Base-by-base conservation (phyloP, 30 jellyfish, hydroid and myxozoan genomes). In the Clytia hemisphaerica region DNA sequence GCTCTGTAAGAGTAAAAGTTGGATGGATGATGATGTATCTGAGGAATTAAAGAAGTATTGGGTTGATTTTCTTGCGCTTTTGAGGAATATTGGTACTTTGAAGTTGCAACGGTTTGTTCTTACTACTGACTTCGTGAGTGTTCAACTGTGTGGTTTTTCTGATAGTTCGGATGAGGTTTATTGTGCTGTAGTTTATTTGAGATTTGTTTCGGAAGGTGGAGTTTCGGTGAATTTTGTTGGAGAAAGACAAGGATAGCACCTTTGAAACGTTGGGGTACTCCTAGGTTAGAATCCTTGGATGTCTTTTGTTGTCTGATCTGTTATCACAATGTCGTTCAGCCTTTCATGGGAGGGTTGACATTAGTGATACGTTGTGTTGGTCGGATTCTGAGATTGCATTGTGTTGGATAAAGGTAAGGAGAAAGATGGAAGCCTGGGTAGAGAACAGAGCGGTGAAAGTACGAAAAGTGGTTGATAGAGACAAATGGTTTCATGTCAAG, bases 241-340 rank as follows among this genome's bases (percentile, higher is more conserved):
- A 1, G 71, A 16, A 84, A 84, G 36, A 58, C 93, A 2, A 84
- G 64, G 69, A 89, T 84, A 0, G 40, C 78, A 51, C 95, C 87
- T 49, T 37, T 84, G 49, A 76, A 77, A 71, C 16, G 25, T 28
- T 82, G 55, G 42, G 35, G 79, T 36, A 77, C 69, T 21, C 88
- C 95, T 25, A 66, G 88, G 26, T 73, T 77, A 15, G 95, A 84
- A 51, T 49, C 69, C 47, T 75, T 84, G 93, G 88, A 34, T 86
- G 93, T 32, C 19, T 32, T 44, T 37, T 84, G 75, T 30, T 76
- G 58, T 71, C 87, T 28, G 71, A 35, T 31, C 47, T 76, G 18
- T 83, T 77, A 16, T 38, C 64, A 34, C 58, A 40, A n/a, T n/a
- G n/a, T 51, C 54, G 16, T 6, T 58, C 18, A 30, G 44, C 44